phyloP scores from a whole-genome alignment of 2,113 vertebrate genomes.

The Malaclemys terrapin region DNA sequence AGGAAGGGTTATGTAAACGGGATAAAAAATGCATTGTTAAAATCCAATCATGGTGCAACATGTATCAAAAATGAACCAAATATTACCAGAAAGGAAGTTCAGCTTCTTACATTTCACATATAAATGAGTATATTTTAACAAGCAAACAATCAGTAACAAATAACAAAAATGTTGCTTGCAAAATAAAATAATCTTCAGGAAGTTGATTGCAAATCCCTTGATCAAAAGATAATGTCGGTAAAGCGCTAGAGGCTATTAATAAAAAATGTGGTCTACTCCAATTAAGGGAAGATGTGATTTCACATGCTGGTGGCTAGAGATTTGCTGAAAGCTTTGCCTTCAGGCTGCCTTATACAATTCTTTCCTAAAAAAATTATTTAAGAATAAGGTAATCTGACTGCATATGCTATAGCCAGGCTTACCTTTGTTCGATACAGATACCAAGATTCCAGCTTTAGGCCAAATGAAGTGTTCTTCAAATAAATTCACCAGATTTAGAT shows the following conservation, averaged over 20 bases:
- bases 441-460: slow-evolving; percentile 44
- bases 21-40: not conserved
- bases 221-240: slow-evolving; percentile 19
- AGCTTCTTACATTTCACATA: not conserved
- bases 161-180: not conserved
- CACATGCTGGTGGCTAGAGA: not conserved
- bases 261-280: slow-evolving; percentile 13
- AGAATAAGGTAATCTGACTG: slow-evolving; percentile 12
- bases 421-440: slow-evolving; percentile 52
- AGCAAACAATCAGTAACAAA: not conserved
- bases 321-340: not conserved
- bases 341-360: not conserved
- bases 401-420: slow-evolving; percentile 6
- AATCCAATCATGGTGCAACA: not conserved
- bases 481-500: slow-evolving; percentile 61
- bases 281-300: slow-evolving; percentile 13
- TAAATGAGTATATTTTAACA: not conserved
- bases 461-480: slow-evolving; percentile 52
- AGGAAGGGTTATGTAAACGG: not conserved
- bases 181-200: not conserved
- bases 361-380: not conserved
- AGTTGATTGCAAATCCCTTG: slow-evolving; percentile 9
- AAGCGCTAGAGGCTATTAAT: not conserved
- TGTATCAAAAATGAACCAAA: fast-evolving
- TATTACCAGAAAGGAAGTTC: not conserved